Conservation (phyloP, 2,797 vertebrate genomes). For the Paedocypris micromegethes region DNA sequence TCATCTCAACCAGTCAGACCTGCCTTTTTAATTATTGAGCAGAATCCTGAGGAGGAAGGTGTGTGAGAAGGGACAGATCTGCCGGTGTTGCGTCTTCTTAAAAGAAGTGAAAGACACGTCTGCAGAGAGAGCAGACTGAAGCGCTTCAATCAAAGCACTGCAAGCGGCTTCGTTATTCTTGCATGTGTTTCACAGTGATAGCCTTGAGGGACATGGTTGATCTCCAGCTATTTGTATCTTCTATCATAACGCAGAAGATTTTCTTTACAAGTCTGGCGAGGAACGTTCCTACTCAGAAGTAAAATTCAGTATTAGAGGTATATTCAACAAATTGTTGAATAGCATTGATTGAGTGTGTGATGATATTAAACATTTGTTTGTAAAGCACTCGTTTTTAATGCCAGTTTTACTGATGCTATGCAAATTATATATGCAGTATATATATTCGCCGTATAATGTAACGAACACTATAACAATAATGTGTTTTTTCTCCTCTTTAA, state of each 20-base stretch:
- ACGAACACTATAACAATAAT: no score
- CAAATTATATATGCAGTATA: no score
- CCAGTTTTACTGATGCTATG: no score
- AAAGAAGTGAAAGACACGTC: conserved; percentile 56
- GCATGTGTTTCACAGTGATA: conserved; percentile 57
- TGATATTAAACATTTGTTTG: no score
- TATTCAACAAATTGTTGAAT: no score
- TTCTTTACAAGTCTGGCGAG: not conserved
- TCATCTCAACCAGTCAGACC: conserved; percentile 71
- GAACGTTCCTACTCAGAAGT: not conserved
- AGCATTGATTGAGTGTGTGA: no score
- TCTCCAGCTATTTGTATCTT: conserved; percentile 26
- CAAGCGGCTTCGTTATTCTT: conserved; percentile 70
- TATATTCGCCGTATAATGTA: no score
- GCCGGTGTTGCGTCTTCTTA: conserved; percentile 65
- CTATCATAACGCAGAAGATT: conserved; percentile 22
- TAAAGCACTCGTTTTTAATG: no score
- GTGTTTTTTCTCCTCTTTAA: no score
- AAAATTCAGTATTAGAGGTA: no score
- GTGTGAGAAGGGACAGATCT: conserved; percentile 70
- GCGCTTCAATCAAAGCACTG: conserved; percentile 31
- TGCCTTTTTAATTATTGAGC: conserved; percentile 75
- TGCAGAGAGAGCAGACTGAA: conserved; percentile 39
- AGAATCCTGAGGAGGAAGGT: conserved; percentile 51
- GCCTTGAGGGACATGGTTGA: conserved; percentile 41